Base-by-base conservation (phyloP, 2,888 invertebrate genomes). In the Agrotis segetum region DNA sequence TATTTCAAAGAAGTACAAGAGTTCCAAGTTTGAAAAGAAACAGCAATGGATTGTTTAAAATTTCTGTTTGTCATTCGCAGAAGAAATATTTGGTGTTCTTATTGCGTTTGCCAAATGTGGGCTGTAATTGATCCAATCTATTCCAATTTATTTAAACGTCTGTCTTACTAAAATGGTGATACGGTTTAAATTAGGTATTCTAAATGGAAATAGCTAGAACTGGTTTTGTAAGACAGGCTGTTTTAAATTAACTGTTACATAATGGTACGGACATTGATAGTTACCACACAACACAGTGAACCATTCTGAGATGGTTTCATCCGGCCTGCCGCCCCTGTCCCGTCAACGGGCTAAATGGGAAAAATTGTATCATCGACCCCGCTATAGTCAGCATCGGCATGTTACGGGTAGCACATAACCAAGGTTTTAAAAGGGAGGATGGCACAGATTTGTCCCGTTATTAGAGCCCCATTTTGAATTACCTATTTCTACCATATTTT, bases 21-120 rank as follows among this genome's bases (percentile, higher is more conserved):
- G 49, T 70, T 74, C 64, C 67, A 69, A 46, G 56, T 55, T 65
- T 53, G 61, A 62, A 71, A 52, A 29, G 52, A 50, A 7, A 74
- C 63, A 46, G 58, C 66, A 53, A 24, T 70, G 77, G 24, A 77
- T 68, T 77, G 82, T 81, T 71, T 71, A 46, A 29, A 0, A 56
- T 24, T 46, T 34, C 44, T 77, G 78, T 82, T 81, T 71, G 55
- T 69, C 70, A 75, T 71, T 59, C 49, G 49, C 13, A 68, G 34
- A 19, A 50, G 29, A 68, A 68, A 75, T 71, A 66, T 74, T 71
- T 66, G 46, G 61, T 65, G 49, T 44, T 47, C 52, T 65, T 44
- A 50, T 47, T 56, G 53, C 19, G 34, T 70, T 62, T 52, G 53
- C 53, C 58, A 56, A 56, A 77, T 71, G 70, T 53, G 68, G 61